Evolutionary conservation across 1,140 invertebrate species (phyloP).

Genomic region (Zeugodacus cucurbitae): DNA sequence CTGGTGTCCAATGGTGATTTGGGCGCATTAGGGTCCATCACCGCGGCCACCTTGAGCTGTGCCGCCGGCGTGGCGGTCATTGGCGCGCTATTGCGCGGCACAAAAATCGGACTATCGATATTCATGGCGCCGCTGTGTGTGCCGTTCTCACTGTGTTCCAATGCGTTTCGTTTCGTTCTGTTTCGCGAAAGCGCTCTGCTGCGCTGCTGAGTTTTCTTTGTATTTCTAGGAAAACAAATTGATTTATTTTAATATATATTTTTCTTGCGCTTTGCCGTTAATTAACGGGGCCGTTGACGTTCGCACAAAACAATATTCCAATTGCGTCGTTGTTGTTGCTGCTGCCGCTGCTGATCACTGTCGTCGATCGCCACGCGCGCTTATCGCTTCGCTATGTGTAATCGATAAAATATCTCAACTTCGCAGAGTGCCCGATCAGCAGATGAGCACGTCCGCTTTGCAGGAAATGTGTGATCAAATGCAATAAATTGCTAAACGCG

Average conservation of each 20-base stretch:
- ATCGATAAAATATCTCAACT: slow-evolving; percentile 35
- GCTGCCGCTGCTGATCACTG: too few species aligned
- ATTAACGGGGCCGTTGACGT: neutral
- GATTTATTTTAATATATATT: neutral
- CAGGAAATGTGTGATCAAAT: slow-evolving; percentile 2
- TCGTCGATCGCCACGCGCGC: neutral
- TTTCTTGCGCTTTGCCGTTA: neutral
- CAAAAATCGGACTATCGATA: slow-evolving; percentile 36
- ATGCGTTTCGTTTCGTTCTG: neutral
- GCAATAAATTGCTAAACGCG: slow-evolving; percentile 13
- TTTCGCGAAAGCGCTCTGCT: neutral
- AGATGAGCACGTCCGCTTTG: slow-evolving; percentile 9
- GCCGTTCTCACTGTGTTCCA: neutral
- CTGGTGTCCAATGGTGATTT: neutral
- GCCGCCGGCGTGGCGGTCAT: neutral
- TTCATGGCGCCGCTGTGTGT: slow-evolving; percentile 23
- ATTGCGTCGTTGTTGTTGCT: slow-evolving; percentile 4
- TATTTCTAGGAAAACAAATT: neutral
- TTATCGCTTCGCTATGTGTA: slow-evolving; percentile 6
- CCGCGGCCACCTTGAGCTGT: neutral
- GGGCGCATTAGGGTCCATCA: neutral
- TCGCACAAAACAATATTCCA: neutral
- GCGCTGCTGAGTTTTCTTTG: neutral
- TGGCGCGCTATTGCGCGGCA: slow-evolving; percentile 32
- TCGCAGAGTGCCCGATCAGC: neutral